A percentile compares a stretch with the other conserved stretches of the same genome.
phyloP scores from a whole-genome alignment of 1,140 invertebrate genomes.

The Apolygus lucorum region DNA sequence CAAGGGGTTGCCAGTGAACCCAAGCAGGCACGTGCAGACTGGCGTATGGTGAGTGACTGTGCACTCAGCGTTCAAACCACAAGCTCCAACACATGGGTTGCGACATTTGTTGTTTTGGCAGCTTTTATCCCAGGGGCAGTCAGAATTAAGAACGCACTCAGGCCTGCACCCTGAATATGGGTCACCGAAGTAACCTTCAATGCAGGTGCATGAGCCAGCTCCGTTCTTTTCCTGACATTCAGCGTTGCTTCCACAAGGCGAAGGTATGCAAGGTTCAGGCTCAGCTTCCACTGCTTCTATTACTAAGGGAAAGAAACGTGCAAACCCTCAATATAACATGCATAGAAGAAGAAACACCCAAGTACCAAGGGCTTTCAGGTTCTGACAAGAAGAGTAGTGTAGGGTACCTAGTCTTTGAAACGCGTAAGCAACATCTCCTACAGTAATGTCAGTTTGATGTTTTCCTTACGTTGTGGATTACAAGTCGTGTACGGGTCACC shows the following conservation, averaged over 20 bases:
- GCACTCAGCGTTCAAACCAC: slow-evolving; percentile 74
- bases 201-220: slow-evolving; percentile 53
- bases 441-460: background rate
- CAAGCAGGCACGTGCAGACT: slow-evolving; percentile 63
- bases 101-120: slow-evolving; percentile 72
- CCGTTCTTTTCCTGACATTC: slow-evolving; percentile 47
- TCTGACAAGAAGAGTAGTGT: background rate
- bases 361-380: slow-evolving; percentile 8
- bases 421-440: slow-evolving; percentile 21
- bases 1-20: slow-evolving; percentile 72
- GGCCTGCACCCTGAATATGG: slow-evolving; percentile 64
- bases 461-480: slow-evolving; percentile 37
- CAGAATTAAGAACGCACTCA: slow-evolving; percentile 69
- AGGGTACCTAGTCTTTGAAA: too few species aligned
- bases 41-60: slow-evolving; percentile 76
- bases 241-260: slow-evolving; percentile 70
- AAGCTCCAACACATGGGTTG: slow-evolving; percentile 71
- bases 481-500: slow-evolving; percentile 71
- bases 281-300: slow-evolving; percentile 32
- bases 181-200: slow-evolving; percentile 64
- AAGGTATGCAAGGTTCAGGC: slow-evolving; percentile 62
- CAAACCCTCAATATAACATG: slow-evolving; percentile 1
- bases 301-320: slow-evolving; percentile 13
- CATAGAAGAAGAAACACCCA: background rate
- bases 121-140: slow-evolving; percentile 69